These are phyloP conservation scores for Orcinus orca DNA, from an alignment of 2,113 vertebrate genomes.

Conservation along the genomic window DNA sequence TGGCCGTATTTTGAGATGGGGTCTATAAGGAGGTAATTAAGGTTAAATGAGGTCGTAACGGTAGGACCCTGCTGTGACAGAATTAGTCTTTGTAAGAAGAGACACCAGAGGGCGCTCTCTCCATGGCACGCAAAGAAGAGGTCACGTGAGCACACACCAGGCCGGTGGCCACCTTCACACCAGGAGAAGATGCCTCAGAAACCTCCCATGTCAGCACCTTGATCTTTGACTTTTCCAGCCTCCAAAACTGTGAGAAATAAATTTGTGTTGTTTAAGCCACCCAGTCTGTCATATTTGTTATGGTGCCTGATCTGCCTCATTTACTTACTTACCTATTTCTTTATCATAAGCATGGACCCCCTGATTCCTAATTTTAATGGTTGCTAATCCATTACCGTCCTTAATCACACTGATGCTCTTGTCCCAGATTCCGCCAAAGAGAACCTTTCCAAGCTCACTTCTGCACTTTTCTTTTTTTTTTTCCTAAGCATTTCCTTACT, in stretches of 20 bases:
- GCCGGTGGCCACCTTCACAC: too few species aligned
- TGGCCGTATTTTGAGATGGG: not conserved
- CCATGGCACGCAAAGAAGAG: not conserved
- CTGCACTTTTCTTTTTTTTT: not conserved
- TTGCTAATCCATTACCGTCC: not conserved
- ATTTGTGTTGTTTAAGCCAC: not conserved
- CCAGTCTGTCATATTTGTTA: not conserved
- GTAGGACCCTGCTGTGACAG: not conserved
- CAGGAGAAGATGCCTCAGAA: not conserved
- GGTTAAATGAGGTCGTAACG: not conserved
- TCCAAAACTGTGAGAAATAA: not conserved
- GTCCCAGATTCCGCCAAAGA: not conserved
- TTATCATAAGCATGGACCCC: not conserved
- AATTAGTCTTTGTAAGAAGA: not conserved
- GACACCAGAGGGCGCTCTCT: not conserved
- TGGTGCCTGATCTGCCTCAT: not conserved
- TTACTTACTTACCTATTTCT: not conserved
- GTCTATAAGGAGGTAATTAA: not conserved
- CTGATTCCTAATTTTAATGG: not conserved
- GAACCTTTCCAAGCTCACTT: not conserved
- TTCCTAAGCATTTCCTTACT: not conserved
- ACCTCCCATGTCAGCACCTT: too few species aligned
- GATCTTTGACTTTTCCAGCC: not conserved
- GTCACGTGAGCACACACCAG: not conserved
- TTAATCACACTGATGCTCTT: not conserved